Conservation (phyloP, 1,140 invertebrate species). For the Zaprionus gabonicus region DNA sequence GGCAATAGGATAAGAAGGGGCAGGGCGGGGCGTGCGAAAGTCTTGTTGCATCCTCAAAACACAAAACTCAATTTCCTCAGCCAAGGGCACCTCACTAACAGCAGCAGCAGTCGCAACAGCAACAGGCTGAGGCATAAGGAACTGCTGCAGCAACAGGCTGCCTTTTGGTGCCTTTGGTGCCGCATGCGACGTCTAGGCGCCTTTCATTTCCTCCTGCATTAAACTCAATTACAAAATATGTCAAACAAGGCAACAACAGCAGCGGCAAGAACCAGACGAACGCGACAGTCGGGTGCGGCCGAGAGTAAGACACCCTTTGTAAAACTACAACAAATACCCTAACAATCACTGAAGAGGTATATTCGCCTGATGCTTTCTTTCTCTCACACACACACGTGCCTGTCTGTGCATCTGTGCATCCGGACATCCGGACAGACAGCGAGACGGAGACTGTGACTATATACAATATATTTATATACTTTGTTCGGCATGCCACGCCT, state of each 20-base stretch:
- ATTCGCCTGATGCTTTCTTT: too few species aligned
- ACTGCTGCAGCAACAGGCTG: conserved; percentile 38
- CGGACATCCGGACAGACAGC: too few species aligned
- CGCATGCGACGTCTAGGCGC: conserved; percentile 16
- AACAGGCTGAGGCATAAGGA: conserved; percentile 32
- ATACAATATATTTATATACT: too few species aligned
- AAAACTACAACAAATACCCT: too few species aligned
- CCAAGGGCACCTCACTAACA: conserved; percentile 43
- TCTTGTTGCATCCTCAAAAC: conserved; percentile 16
- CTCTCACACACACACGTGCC: too few species aligned
- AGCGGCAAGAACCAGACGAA: neutral
- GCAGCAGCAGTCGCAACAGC: conserved; percentile 8
- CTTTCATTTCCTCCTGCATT: conserved; percentile 47
- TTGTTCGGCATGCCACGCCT: too few species aligned
- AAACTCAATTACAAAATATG: conserved; percentile 81
- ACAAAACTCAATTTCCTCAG: conserved; percentile 68
- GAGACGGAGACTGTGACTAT: too few species aligned
- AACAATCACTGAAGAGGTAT: too few species aligned
- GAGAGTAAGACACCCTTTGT: too few species aligned
- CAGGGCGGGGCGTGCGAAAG: neutral
- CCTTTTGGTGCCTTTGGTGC: conserved; percentile 4
- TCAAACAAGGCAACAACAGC: conserved; percentile 59
- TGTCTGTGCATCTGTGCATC: too few species aligned
- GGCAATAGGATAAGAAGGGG: conserved; percentile 9
- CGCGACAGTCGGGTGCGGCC: too few species aligned